phyloP scores from a whole-genome alignment of 2,888 invertebrate species.

The Lasioglossum morio region DNA sequence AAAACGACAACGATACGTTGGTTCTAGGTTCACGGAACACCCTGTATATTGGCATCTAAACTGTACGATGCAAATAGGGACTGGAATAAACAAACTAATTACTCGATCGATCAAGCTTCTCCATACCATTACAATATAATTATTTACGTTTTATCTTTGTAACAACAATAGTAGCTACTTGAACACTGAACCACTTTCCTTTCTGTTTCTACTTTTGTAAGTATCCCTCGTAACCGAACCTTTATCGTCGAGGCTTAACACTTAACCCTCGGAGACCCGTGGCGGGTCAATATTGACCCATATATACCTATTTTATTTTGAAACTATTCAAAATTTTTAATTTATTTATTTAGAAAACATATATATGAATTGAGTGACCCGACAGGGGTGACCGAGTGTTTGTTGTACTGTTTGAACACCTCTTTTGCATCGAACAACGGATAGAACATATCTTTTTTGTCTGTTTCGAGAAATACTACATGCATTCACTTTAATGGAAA shows the following conservation, averaged over 20 bases:
- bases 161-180: constrained; percentile 25
- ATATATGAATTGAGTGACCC: neutral
- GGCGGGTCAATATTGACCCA: neutral
- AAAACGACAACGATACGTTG: neutral
- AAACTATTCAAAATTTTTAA: neutral
- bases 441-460: constrained; percentile 25
- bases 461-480: constrained; percentile 63
- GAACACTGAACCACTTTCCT: neutral
- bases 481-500: constrained; percentile 78
- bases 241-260: neutral
- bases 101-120: neutral
- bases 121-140: constrained; percentile 23
- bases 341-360: no score
- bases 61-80: constrained; percentile 20
- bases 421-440: constrained; percentile 28
- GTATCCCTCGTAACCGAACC: neutral
- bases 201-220: neutral
- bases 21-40: neutral
- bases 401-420: neutral
- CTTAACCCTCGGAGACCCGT: neutral
- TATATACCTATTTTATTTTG: neutral
- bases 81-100: constrained; percentile 16
- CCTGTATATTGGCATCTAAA: neutral
- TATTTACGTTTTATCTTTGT: constrained; percentile 28
- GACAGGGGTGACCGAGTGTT: neutral